Conservation (phyloP, 1,140 invertebrate species). For the Macrostomum lignano region DNA sequence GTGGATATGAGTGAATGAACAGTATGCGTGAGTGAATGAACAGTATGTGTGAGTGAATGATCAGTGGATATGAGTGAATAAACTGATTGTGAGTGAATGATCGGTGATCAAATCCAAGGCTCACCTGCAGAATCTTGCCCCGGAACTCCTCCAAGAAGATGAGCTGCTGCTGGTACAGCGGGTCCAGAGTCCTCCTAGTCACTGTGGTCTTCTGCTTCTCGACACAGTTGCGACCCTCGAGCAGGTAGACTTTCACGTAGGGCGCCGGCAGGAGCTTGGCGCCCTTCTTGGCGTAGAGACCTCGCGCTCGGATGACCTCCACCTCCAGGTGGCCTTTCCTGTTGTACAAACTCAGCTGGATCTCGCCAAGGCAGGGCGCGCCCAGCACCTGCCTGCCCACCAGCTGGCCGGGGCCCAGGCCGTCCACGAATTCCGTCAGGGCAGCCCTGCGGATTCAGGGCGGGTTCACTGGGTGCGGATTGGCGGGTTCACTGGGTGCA, state of each 20-base stretch:
- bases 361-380: conserved; percentile 75
- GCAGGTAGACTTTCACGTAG: conserved; percentile 92
- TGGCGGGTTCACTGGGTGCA: too few species aligned
- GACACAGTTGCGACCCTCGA: conserved; percentile 56
- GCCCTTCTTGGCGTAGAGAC: conserved; percentile 60
- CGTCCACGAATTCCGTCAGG: conserved; percentile 79
- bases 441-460: too few species aligned
- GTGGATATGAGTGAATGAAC: too few species aligned
- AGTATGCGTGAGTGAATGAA: too few species aligned
- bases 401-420: conserved; percentile 73
- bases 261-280: conserved; percentile 73
- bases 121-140: conserved; percentile 74
- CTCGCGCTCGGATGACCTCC: conserved; percentile 74
- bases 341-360: conserved; percentile 68
- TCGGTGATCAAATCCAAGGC: too few species aligned
- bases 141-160: conserved; percentile 59
- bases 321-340: conserved; percentile 77
- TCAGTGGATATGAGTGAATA: too few species aligned
- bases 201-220: conserved; percentile 83
- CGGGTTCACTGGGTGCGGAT: too few species aligned
- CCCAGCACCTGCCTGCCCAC: conserved; percentile 87
- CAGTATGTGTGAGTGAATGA: too few species aligned
- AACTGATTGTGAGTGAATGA: too few species aligned
- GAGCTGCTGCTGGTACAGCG: conserved; percentile 75
- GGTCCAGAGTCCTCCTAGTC: conserved; percentile 57